These are phyloP conservation scores for Thalassaphorura encarpata DNA, from an alignment of 1,140 invertebrate species.

Conservation along the genomic window DNA sequence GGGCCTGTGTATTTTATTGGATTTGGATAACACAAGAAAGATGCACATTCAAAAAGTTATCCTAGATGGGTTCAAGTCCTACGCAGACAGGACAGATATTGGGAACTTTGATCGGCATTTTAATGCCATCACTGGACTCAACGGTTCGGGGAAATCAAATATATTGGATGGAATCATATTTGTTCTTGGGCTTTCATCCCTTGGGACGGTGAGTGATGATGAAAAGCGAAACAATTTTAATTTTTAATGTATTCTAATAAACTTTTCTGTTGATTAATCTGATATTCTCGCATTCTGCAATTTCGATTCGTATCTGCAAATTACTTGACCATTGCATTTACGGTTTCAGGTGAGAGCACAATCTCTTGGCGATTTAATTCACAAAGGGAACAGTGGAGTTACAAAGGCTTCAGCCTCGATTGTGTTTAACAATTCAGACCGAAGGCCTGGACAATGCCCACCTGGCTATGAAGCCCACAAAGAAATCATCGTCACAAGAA, in stretches of 20 bases:
- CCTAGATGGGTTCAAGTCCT: conserved; percentile 98
- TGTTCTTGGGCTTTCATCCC: conserved; percentile 89
- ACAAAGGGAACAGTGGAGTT: conserved; percentile 93
- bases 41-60: conserved; percentile 95
- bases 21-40: conserved; percentile 23
- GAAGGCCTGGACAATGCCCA: conserved; percentile 57
- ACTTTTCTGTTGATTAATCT: neutral
- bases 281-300: neutral
- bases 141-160: conserved; percentile 98
- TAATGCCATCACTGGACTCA: conserved; percentile 97
- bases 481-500: conserved; percentile 87
- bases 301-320: neutral
- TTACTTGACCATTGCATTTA: conserved; percentile 9
- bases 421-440: conserved; percentile 86
- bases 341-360: conserved; percentile 68
- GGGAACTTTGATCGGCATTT: conserved; percentile 78
- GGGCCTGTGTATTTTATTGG: too few relatives aligned
- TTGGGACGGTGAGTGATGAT: conserved; percentile 71
- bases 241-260: conserved; percentile 1
- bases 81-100: conserved; percentile 86
- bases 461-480: conserved; percentile 84
- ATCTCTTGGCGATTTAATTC: conserved; percentile 88
- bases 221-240: too few relatives aligned
- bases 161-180: conserved; percentile 98
- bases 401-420: conserved; percentile 94